Base-by-base conservation (phyloP, 2,113 vertebrate species). In the Chaetorhynchus papuensis region DNA sequence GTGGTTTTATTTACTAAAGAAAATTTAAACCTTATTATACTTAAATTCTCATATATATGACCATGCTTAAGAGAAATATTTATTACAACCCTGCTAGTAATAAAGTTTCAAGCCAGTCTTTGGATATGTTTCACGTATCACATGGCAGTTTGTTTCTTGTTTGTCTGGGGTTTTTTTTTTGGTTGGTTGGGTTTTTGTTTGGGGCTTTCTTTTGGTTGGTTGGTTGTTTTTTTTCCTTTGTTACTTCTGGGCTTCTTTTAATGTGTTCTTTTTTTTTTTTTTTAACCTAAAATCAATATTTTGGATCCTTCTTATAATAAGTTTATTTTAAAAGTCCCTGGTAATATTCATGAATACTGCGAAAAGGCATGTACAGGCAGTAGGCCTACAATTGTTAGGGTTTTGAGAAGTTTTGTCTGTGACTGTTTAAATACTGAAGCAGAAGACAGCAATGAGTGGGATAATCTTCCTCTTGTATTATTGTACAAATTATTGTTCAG, bases 1-100 rank as follows among this genome's bases (percentile, higher is more conserved):
- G 90, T 93, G 81, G 47, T 83, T 96, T 97, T 97, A 85, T 95
- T 97, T 92, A 80, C 95, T 90, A 84, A 94, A 95, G 82, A 89
- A 95, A 95, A 96, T 63, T 77, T 93, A 96, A 94, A 89, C 24
- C 23, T 61, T 90, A 42, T 86, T 89, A 63, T 89, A 45, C 82
- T 63, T 88, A 89, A 95, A 89, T 69, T 54, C 69, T 90, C 50
- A 27, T 82, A 49, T 71, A 77, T 78, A 54, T 89, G 57, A 77
- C 78, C 64, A 33, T 47, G 37, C 69, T 91, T 94, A 91, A 95
- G 75, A 94, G 70, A 91, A 86, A 74, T 94, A 97, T 95, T 90
- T 94, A 96, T 95, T 95, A 96, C 95, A 94, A 30, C 45, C 72
- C 70, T 78, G 19, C 53, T 87, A 94, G 81, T 90, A 93, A 96